Conservation (phyloP, 2,797 vertebrate species). For the Eleutherodactylus coqui region DNA sequence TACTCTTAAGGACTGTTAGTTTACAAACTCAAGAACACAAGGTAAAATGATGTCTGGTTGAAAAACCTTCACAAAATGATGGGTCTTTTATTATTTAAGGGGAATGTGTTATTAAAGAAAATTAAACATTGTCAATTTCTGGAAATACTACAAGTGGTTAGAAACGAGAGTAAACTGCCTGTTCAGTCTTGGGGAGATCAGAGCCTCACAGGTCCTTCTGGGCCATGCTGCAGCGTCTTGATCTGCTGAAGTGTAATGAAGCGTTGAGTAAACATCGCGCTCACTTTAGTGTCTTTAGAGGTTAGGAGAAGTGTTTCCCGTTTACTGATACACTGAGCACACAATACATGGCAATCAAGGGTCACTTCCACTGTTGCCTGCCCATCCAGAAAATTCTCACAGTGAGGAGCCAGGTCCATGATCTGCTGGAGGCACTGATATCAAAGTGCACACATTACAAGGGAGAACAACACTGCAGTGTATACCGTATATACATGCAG, state of each 20-base stretch:
- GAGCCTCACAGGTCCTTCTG: not conserved
- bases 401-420: not conserved
- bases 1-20: no score
- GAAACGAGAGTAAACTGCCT: not conserved
- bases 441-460: no score
- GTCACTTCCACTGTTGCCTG: slow-evolving; percentile 22
- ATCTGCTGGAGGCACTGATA: not conserved
- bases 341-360: slow-evolving; percentile 50
- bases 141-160: not conserved
- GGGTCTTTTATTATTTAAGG: no score
- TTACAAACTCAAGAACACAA: no score
- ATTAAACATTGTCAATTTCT: not conserved
- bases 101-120: no score
- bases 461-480: not conserved
- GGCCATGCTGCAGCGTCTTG: not conserved
- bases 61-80: no score
- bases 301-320: slow-evolving; percentile 41
- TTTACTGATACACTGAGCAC: slow-evolving; percentile 12
- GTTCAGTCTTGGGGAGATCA: not conserved
- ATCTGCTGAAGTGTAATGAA: slow-evolving; percentile 1
- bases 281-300: slow-evolving; percentile 39
- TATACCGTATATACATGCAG: not conserved
- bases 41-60: no score
- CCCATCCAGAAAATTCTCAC: not conserved
- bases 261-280: slow-evolving; percentile 30